Base-by-base conservation (phyloP, 1,140 invertebrate species). In the Anastrepha obliqua region DNA sequence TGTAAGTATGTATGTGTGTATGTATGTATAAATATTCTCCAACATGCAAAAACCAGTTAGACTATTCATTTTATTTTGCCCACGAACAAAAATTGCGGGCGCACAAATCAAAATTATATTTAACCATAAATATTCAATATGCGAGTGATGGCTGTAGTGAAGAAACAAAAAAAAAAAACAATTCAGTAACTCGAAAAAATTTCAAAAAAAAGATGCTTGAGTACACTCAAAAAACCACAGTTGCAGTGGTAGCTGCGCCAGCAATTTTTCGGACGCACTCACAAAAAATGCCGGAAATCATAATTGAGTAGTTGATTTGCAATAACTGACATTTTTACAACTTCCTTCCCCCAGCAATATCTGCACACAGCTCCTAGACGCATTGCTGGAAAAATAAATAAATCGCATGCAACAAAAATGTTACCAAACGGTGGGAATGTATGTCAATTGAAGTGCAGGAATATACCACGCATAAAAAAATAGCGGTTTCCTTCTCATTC, bases 301-400 rank as follows among this genome's bases (percentile, higher is more conserved):
- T 55, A 81, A 81, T 81, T 81, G 74, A 81, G 74, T 81, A 55
- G 74, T 81, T 81, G 74, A 81, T 81, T 81, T 81, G 74, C 74
- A 81, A 81, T 81, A 81, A 51, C 74, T 81, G 74, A 81, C 74
- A 81, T 81, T 81, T 81, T 81, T 81, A 81, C 47, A 81, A 51
- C 20, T 81, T 81, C 74, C 74, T 81, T 81, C 47, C 74, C 17
- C 74, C 9, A 9, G 7, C 67, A 74, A 74, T 13, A 62, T 39
- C 42, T 44, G 67, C 42, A 70, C 5, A 44, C 67, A 70, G 13
- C 13, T 42, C 13, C 67, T 70, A 74, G 42, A 29, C 39, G 13
- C 60, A 55, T 9, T 55, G 5, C 5, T 0, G 9, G 9, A 55
- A 55, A 55, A 55, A 9, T 3, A 74, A 74, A 44, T 17, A 47